Evolutionary conservation across 2,113 vertebrate species (phyloP), one percentile per base, ranked within the genome.

Genomic region (Falcunculus frontatus): DNA sequence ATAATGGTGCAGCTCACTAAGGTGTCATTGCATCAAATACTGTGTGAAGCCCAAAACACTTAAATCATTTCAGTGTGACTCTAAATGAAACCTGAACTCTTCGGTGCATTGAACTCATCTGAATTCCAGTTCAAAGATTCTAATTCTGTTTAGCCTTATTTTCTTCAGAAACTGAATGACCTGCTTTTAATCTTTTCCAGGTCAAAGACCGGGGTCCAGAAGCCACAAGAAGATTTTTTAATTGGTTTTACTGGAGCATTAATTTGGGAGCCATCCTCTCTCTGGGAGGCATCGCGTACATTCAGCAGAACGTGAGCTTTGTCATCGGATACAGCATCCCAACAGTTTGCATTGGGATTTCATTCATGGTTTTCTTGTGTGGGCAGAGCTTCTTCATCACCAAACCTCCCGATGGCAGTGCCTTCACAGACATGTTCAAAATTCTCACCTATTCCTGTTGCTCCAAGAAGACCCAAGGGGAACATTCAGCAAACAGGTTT

Each of bases 241-340:
- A 99, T 95, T 99, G 99, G 99, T 99, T 99, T 97, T 99, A 99
- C 78, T 99, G 99, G 99, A 99, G 99, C 98, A 99, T 99, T 87
- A 99, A 99, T 52, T 91, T 99, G 94, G 99, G 99, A 55, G 99
- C 99, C 3, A 99, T 99, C 89, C 10, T 99, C 2, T 99, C 99
- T 5, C 97, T 99, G 75, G 99, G 99, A 30, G 98, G 98, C 62
- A 98, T 99, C 63, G 99, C 99, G 4, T 99, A 99, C 95, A 98
- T 99, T 57, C 99, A 99, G 90, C 99, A 99, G 97, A 99, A 99
- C 6, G 21, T 98, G 75, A 98, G 97, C 94, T 99, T 99, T 63
- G 86, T 98, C 8, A 22, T 97, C 1, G 99, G 99, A 33, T 99
- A 99, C 93, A 98, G 98, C 84, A 98, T 99, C 93, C 99, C 99